phyloP scores from a whole-genome alignment of 2,797 vertebrate genomes.

The Sebastes iracundus region DNA sequence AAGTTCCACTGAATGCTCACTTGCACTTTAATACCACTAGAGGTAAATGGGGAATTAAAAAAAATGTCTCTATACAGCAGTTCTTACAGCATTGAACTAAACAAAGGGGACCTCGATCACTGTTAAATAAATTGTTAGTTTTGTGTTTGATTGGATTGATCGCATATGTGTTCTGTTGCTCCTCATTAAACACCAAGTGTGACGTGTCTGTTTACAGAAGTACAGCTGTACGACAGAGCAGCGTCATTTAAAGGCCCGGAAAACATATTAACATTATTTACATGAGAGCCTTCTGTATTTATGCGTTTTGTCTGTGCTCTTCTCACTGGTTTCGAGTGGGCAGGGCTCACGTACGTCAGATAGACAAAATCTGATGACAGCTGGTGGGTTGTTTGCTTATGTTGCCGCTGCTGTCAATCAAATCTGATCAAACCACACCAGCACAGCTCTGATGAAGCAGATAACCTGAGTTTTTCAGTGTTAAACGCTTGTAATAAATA shows the following conservation, averaged over 20 bases:
- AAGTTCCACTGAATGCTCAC: conserved; percentile 1
- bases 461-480: neutral
- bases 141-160: conserved; percentile 33
- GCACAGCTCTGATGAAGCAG: neutral
- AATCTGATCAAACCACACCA: neutral
- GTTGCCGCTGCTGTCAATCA: neutral
- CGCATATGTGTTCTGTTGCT: conserved; percentile 23
- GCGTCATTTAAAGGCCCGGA: conserved; percentile 9
- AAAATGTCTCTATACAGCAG: neutral
- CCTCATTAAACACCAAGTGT: neutral
- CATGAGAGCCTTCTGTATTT: conserved; percentile 16
- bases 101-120: neutral
- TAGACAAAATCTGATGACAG: conserved; percentile 1
- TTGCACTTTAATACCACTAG: neutral
- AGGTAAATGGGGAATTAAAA: neutral
- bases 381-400: neutral
- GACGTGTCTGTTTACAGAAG: conserved; percentile 14
- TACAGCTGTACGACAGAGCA: conserved; percentile 23
- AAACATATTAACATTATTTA: conserved; percentile 31
- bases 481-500: neutral
- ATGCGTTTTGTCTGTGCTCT: neutral
- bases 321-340: neutral
- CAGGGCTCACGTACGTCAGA: neutral
- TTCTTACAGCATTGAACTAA: neutral
- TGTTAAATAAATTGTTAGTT: conserved; percentile 5